A percentile compares a stretch with the other conserved stretches of the same genome.
Evolutionary conservation across 1,140 invertebrate species (phyloP).

Genomic region (Plectrocnemia conspersa): DNA sequence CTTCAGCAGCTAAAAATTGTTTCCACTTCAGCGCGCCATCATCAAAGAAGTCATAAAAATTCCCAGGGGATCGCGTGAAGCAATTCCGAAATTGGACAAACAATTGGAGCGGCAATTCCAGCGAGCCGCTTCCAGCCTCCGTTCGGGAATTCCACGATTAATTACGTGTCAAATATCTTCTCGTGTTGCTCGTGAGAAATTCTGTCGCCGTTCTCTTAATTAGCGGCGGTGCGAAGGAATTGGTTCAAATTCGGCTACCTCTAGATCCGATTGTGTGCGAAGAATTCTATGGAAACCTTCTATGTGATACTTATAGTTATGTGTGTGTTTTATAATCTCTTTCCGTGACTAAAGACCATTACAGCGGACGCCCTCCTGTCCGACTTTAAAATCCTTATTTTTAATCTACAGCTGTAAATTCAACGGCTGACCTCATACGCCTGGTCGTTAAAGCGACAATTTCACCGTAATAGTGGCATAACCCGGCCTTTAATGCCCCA

Average conservation of each 20-base stretch:
- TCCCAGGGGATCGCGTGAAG: neutral
- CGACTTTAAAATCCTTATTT: constrained; percentile 19
- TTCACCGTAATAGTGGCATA: constrained; percentile 18
- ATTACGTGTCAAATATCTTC: constrained; percentile 5
- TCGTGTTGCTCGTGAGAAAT: neutral
- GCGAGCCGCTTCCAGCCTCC: neutral
- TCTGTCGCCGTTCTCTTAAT: neutral
- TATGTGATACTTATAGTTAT: no score
- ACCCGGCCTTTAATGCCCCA: constrained; percentile 13
- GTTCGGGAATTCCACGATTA: neutral
- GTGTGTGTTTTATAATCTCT: constrained; percentile 10
- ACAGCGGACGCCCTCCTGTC: constrained; percentile 19
- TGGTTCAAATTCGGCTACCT: no score
- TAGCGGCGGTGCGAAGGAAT: no score
- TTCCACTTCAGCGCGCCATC: neutral
- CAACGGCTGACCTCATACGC: neutral
- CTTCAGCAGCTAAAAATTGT: no score
- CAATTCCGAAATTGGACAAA: neutral
- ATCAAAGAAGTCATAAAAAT: constrained; percentile 22
- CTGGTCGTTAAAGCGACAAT: constrained; percentile 7
- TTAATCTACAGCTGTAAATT: constrained; percentile 12
- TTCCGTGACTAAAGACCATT: constrained; percentile 27
- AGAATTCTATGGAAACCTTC: no score
- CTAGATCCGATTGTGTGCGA: no score
- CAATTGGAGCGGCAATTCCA: neutral